These are phyloP conservation scores for Pseudomyrmex dendroicus DNA, from an alignment of 1,140 invertebrate genomes.

Conservation along the genomic window DNA sequence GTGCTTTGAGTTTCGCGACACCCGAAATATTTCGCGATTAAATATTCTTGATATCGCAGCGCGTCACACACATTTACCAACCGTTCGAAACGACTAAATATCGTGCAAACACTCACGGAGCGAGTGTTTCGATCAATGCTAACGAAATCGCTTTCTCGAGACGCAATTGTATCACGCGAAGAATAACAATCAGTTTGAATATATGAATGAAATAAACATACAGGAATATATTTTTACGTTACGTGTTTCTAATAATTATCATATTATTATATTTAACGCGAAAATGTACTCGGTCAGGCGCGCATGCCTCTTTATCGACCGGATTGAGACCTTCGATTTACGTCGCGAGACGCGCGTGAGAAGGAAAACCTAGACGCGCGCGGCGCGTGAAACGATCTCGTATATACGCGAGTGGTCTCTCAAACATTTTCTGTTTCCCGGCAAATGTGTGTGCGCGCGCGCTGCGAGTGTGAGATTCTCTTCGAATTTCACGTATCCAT, in stretches of 20 bases:
- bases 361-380: slow-evolving; percentile 34
- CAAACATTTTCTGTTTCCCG: slow-evolving; percentile 75
- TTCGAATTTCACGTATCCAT: slow-evolving; percentile 74
- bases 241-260: neutral
- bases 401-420: slow-evolving; percentile 54
- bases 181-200: neutral
- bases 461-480: slow-evolving; percentile 67
- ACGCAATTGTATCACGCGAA: neutral
- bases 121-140: neutral
- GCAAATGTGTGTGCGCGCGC: neutral
- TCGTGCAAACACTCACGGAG: neutral
- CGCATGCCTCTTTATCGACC: neutral
- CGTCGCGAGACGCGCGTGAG: slow-evolving; percentile 14
- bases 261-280: neutral
- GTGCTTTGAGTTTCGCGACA: slow-evolving; percentile 17
- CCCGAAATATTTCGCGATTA: neutral
- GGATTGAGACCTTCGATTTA: neutral
- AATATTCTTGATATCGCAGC: neutral
- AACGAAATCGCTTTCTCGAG: neutral
- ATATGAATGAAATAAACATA: neutral
- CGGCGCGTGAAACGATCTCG: slow-evolving; percentile 60
- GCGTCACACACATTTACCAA: neutral
- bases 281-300: neutral
- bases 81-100: neutral
- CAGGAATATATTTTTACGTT: neutral